Evolutionary conservation across 1,140 invertebrate genomes (phyloP), one percentile per base, ranked within the genome.

Genomic region (Megathymus violae): DNA sequence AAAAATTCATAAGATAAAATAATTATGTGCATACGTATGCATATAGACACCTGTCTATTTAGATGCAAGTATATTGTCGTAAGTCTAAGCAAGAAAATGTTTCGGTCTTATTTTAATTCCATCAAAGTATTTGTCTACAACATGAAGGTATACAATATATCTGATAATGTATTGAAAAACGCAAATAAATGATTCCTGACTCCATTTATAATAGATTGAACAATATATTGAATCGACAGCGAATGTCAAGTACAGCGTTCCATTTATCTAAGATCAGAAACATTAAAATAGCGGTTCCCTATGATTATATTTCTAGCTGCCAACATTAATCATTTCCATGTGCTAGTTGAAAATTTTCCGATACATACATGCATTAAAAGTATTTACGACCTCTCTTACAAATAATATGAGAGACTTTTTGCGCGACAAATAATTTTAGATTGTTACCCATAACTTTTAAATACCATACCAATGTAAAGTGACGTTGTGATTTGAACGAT

Each of bases 291-390:
- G 52, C 52, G 40, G 52, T 56, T 13, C n/a, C n/a, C 0, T 41
- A 41, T 44, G 52, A 56, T 56, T 56, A 56, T 56, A 44, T 56
- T 56, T 56, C 44, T 56, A 44, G 14, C 52, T 44, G 52, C 14
- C 41, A 58, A 58, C 25, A 58, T 58, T 58, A 58, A 58, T 58
- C 31, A 41, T 58, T 58, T 46, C 34, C 54, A 58, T 27, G 27
- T 58, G n/a, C 15, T 56, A 15, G 38, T 46, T 58, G 25, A 34
- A 58, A 58, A 52, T 34, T 13, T 46, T 58, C 25, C 17, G 15
- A 58, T 43, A 46, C 25, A 27, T 56, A 56, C 9, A 15, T 14
- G 17, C 19, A 54, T n/a, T 56, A 40, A 56, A 31, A 43, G 43
- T 27, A 43, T 54, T 31, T 4, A 31, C 7, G 27, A 31, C 27